Evolutionary conservation across 2,113 vertebrate genomes (phyloP).

Genomic region (Irena cyanogastra): DNA sequence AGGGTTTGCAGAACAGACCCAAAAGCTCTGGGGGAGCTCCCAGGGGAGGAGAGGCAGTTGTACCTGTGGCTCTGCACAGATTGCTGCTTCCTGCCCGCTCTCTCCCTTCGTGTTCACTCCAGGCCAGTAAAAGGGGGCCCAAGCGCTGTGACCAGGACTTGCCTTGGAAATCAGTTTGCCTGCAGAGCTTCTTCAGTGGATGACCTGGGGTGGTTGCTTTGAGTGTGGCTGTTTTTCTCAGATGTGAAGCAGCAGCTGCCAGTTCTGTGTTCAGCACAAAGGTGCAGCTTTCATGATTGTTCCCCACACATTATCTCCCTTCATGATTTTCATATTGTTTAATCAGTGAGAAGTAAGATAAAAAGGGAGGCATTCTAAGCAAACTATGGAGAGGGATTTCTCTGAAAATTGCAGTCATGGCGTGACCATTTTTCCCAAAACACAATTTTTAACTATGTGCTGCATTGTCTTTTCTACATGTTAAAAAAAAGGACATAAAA

Average conservation of each 20-base stretch:
- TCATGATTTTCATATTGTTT: neutral
- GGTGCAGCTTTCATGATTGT: neutral
- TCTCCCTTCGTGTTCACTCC: neutral
- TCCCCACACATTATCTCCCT: neutral
- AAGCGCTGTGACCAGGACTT: neutral
- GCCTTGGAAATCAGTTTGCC: neutral
- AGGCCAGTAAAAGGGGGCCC: neutral
- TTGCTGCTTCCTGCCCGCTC: fast-evolving
- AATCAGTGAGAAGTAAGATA: neutral
- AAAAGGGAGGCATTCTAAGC: neutral
- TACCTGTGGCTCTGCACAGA: neutral
- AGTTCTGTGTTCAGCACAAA: neutral
- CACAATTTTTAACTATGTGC: neutral
- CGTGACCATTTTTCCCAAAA: neutral
- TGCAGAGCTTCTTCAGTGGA: neutral
- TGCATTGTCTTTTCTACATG: neutral
- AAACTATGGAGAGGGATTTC: neutral
- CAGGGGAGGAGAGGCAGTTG: neutral
- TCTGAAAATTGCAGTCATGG: neutral
- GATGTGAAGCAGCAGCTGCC: neutral
- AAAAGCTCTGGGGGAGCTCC: neutral
- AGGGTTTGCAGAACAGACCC: neutral
- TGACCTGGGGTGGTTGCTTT: fast-evolving
- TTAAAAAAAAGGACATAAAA: neutral
- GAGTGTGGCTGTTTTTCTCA: fast-evolving